Base-by-base conservation (phyloP, 1,140 invertebrate species). In the Trachymyrmex cornetzi region DNA sequence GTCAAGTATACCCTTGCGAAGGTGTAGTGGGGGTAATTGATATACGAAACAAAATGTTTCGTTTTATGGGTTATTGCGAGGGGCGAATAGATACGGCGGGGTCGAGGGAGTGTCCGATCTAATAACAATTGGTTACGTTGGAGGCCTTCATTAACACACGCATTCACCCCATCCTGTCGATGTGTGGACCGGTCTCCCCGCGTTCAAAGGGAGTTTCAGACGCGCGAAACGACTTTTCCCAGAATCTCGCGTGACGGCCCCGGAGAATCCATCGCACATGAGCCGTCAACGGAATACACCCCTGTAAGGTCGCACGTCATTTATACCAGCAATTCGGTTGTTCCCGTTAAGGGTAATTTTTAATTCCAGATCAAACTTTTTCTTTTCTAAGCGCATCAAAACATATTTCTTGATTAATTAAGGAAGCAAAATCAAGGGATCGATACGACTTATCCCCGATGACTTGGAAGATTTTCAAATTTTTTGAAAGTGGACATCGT, bases 61-160 rank as follows among this genome's bases (percentile, higher is more conserved):
- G 93, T 93, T 95, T 95, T 95, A 95, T 94, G 94, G 94, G 92
- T 95, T 94, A 95, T 95, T 93, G 94, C 92, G 93, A 95, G 90
- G 92, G 92, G 87, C 86, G 89, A 87, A 79, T 63, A 90, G 81
- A 86, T 84, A 88, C 75, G 89, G 81, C 77, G 87, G 87, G 85
- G 85, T 87, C 85, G 90, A 91, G 92, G 94, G 94, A 93, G 94
- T 94, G 94, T 92, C 94, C 93, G 93, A 95, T 95, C 94, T 93
- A 95, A 95, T 95, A 95, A 95, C 93, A 94, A 94, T 95, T 93
- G 94, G 91, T 92, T 93, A 93, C 77, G 91, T 91, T 91, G 86
- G 92, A 95, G 91, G 93, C 93, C 93, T 95, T 94, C 94, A 95
- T 95, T 95, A 95, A 94, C 90, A 88, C 92, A 93, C 91, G 90